phyloP scores from a whole-genome alignment of 2,888 invertebrate species.

The Apodemia duryi region DNA sequence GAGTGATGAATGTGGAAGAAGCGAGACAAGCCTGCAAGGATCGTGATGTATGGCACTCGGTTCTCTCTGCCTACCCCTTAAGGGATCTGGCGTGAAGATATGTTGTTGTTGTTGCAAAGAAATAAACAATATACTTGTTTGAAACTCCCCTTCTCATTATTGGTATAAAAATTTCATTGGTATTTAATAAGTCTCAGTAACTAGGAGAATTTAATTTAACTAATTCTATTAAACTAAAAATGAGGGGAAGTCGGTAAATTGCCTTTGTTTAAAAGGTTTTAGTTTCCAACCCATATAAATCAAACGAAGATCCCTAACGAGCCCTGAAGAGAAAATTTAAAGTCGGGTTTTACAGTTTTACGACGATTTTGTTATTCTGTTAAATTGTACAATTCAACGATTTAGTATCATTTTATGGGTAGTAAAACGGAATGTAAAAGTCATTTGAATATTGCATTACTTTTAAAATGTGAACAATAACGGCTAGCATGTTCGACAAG shows the following conservation, averaged over 20 bases:
- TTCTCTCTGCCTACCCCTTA: too few species aligned
- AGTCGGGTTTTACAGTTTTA: constrained; percentile 4
- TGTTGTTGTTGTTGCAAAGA: too few species aligned
- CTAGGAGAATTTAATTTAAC: neutral
- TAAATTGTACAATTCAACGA: constrained; percentile 3
- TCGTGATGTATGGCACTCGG: too few species aligned
- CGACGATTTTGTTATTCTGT: constrained; percentile 5
- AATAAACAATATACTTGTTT: too few species aligned
- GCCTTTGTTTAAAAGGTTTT: neutral
- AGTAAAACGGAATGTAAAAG: constrained; percentile 9
- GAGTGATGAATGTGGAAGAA: too few species aligned
- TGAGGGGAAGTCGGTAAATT: neutral
- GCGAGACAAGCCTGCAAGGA: too few species aligned
- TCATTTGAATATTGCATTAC: constrained; percentile 6
- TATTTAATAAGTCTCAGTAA: neutral
- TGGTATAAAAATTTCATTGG: too few species aligned
- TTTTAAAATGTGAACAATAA: constrained; percentile 8
- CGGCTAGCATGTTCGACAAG: constrained; percentile 1
- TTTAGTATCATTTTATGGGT: constrained; percentile 8
- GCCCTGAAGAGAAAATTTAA: neutral
- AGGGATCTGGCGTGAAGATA: too few species aligned
- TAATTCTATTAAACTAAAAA: neutral
- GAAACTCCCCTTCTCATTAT: too few species aligned
- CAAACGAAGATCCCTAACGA: neutral
- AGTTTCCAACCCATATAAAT: neutral